A percentile compares a stretch with the other conserved stretches of the same genome.
phyloP scores from a whole-genome alignment of 2,888 invertebrate species.

The Leptopilina syphax region DNA sequence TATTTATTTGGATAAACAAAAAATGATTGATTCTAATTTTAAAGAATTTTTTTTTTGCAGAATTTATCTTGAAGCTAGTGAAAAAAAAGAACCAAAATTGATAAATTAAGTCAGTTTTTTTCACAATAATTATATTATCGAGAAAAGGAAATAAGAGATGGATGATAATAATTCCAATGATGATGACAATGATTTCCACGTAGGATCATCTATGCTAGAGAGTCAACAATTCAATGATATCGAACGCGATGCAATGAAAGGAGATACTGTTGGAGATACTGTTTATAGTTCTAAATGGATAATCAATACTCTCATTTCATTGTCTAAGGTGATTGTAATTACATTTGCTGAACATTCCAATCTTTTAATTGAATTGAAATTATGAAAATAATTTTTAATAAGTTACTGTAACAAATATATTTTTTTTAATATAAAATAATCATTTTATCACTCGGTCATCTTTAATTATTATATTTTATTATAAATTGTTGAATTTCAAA shows the following conservation, averaged over 20 bases:
- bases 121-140: conserved; percentile 1
- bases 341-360: neutral
- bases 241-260: conserved; percentile 79
- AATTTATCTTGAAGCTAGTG: no score
- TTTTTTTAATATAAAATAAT: no score
- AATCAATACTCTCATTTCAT: conserved; percentile 66
- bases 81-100: neutral
- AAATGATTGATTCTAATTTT: no score
- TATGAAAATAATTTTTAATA: no score
- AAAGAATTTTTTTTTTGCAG: no score
- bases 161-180: conserved; percentile 8
- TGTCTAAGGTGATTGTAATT: conserved; percentile 65
- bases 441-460: no score
- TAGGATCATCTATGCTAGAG: conserved; percentile 57
- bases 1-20: no score
- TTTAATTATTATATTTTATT: no score
- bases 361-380: no score
- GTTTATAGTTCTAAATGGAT: conserved; percentile 82
- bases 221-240: conserved; percentile 71
- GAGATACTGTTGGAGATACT: conserved; percentile 89
- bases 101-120: neutral
- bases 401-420: no score
- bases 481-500: no score
- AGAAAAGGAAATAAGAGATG: conserved; percentile 12
- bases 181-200: conserved; percentile 44